Evolutionary conservation across 2,888 invertebrate genomes (phyloP).

Genomic region (Xylophagus ater): DNA sequence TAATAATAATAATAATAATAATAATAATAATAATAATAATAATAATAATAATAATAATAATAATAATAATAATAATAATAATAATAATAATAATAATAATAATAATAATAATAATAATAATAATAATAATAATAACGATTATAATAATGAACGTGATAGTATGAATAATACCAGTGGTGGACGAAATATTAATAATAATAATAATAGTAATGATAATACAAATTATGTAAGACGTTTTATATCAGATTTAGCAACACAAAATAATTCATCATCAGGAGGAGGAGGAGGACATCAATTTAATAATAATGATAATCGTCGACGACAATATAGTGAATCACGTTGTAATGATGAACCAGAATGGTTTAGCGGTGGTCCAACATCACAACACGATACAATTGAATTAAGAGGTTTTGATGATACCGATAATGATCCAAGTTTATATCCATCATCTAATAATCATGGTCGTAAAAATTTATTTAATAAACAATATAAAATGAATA

Average conservation of each 20-base stretch:
- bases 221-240: conserved; percentile 21
- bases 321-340: conserved; percentile 47
- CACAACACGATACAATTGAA: conserved; percentile 86
- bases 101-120: conserved; percentile 2
- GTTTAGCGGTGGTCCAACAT: conserved; percentile 82
- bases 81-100: conserved; percentile 17
- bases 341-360: conserved; percentile 86
- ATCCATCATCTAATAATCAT: background rate
- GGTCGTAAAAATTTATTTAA: conserved; percentile 1
- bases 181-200: no score
- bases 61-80: conserved; percentile 23
- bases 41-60: conserved; percentile 26
- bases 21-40: conserved; percentile 9
- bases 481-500: no score
- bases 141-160: conserved; percentile 18
- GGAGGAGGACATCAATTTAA: conserved; percentile 23
- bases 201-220: conserved; percentile 18
- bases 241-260: conserved; percentile 19
- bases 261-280: conserved; percentile 20
- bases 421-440: conserved; percentile 4
- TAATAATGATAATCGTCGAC: conserved; percentile 39
- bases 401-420: conserved; percentile 80
- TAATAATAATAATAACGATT: conserved; percentile 30
- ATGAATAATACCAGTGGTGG: no score
- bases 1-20: conserved; percentile 19